phyloP scores from a whole-genome alignment of 2,797 vertebrate genomes.

The Lithobates sylvaticus region DNA sequence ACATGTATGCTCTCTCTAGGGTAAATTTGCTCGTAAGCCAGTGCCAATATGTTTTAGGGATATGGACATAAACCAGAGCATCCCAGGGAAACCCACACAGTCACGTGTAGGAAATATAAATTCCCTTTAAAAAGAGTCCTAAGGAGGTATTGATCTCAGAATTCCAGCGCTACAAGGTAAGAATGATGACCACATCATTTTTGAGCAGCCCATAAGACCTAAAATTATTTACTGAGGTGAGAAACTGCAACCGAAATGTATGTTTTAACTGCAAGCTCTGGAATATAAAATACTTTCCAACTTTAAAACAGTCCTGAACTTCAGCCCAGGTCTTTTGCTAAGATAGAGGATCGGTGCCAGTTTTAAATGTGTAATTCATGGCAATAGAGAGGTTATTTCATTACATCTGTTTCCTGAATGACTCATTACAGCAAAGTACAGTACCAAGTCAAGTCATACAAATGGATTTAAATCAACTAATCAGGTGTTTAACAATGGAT shows the following conservation, averaged over 20 bases:
- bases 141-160: not conserved
- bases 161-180: not conserved
- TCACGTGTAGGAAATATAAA: not conserved
- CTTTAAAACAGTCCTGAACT: not conserved
- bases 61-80: not conserved
- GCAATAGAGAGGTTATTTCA: not conserved
- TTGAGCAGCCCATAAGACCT: not conserved
- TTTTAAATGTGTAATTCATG: constrained; percentile 8
- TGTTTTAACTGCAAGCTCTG: not conserved
- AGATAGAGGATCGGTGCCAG: not conserved
- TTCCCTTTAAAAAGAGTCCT: not conserved
- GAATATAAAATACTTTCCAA: not conserved
- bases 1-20: not conserved
- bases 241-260: not conserved
- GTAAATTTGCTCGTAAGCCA: not conserved
- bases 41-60: not conserved
- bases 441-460: not conserved
- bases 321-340: not conserved
- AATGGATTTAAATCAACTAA: not conserved
- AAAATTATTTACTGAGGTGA: not conserved
- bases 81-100: not conserved
- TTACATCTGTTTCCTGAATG: constrained; percentile 10
- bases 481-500: not conserved
- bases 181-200: not conserved
- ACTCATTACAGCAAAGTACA: not conserved